Conservation (phyloP, 2,888 invertebrate species). For the Drosophila siamana region DNA sequence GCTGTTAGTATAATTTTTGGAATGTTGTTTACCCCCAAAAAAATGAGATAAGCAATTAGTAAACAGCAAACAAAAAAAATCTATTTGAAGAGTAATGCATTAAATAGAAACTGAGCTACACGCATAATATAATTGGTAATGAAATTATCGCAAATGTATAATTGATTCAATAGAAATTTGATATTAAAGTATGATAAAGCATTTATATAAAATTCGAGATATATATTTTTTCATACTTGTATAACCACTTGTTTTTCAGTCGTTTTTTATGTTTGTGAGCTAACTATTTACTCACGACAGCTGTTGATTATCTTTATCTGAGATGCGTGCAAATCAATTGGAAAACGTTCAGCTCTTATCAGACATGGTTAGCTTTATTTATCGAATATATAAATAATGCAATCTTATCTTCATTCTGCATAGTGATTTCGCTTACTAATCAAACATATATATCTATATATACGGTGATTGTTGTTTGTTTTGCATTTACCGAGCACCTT, state of each 20-base stretch:
- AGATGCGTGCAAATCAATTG: background rate
- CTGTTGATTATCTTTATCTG: background rate
- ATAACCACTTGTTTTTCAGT: too few relatives aligned
- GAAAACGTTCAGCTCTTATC: background rate
- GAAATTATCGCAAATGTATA: too few relatives aligned
- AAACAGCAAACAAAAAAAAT: slow-evolving; percentile 19
- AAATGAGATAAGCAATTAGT: slow-evolving; percentile 19
- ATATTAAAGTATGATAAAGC: too few relatives aligned
- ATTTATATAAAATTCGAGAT: too few relatives aligned
- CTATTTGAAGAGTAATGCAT: background rate
- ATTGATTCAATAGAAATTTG: too few relatives aligned
- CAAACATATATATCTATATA: background rate
- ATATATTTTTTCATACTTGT: too few relatives aligned
- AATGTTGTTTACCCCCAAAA: background rate
- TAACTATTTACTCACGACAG: too few relatives aligned
- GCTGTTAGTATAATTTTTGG: background rate
- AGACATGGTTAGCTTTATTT: slow-evolving; percentile 3
- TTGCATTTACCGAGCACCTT: background rate
- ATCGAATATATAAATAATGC: background rate
- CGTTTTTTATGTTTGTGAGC: too few relatives aligned
- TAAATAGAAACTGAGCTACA: background rate
- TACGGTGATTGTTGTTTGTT: background rate
- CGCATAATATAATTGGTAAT: background rate
- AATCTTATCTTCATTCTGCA: slow-evolving; percentile 3
- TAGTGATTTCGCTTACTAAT: background rate